Conservation (phyloP, 2,888 invertebrate genomes). For the Archips xylosteana region DNA sequence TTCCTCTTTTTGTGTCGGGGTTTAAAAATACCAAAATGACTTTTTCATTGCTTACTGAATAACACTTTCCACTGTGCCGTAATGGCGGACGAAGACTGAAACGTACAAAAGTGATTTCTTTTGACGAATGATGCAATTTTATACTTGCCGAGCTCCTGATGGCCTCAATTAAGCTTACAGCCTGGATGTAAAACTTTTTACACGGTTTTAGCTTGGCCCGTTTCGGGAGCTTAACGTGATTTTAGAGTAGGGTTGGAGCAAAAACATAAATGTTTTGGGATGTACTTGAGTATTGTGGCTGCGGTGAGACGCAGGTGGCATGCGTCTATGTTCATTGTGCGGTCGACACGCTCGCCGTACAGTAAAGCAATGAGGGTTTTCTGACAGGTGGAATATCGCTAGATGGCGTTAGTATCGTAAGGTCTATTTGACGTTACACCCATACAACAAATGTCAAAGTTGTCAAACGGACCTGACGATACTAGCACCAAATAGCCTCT, state of each 20-base stretch:
- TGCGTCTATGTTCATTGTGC: background rate
- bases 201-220: background rate
- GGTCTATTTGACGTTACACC: too few relatives aligned
- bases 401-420: too few relatives aligned
- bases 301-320: background rate
- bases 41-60: background rate
- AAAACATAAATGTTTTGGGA: background rate
- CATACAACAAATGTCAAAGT: too few relatives aligned
- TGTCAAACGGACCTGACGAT: too few relatives aligned
- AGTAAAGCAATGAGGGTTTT: too few relatives aligned
- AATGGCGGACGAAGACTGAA: conserved; percentile 41
- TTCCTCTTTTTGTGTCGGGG: too few relatives aligned
- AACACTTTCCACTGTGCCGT: conserved; percentile 13
- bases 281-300: background rate
- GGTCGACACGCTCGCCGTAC: too few relatives aligned
- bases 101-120: conserved; percentile 44
- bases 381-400: too few relatives aligned
- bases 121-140: conserved; percentile 43
- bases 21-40: background rate
- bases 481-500: too few relatives aligned
- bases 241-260: background rate
- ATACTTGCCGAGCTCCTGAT: conserved; percentile 38
- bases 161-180: conserved; percentile 35
- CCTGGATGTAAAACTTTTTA: conserved; percentile 28
- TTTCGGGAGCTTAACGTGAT: background rate